These are phyloP conservation scores for Liparis tanakae DNA, from an alignment of 2,797 vertebrate genomes.

Conservation along the genomic window DNA sequence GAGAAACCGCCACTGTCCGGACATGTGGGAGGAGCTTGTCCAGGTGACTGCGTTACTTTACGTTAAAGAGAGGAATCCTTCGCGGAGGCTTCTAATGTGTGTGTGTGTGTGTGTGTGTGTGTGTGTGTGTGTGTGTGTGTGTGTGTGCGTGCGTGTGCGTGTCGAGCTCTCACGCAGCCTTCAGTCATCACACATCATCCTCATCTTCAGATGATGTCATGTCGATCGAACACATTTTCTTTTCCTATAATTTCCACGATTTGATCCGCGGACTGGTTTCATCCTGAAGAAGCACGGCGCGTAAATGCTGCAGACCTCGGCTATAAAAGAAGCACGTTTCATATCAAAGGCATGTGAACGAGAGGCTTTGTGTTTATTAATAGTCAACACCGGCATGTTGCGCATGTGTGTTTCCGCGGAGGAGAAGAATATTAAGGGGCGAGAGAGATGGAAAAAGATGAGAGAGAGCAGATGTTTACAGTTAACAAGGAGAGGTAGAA, in stretches of 20 bases:
- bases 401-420: constrained; percentile 19
- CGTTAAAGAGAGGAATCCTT: constrained; percentile 14
- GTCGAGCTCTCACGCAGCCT: constrained; percentile 8
- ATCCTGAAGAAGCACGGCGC: constrained; percentile 17
- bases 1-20: constrained; percentile 41
- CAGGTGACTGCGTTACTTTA: constrained; percentile 36
- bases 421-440: constrained; percentile 16
- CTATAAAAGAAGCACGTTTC: constrained; percentile 28
- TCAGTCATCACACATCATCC: constrained; percentile 45
- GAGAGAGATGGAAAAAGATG: constrained; percentile 15
- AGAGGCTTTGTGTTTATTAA: constrained; percentile 23
- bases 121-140: no score
- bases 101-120: no score
- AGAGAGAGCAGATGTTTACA: constrained; percentile 68
- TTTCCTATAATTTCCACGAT: constrained; percentile 30
- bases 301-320: neutral
- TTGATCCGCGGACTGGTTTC: constrained; percentile 37
- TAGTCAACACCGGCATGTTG: constrained; percentile 30
- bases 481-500: constrained; percentile 62
- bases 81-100: constrained; percentile 20
- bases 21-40: constrained; percentile 30
- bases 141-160: constrained; percentile 30
- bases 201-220: constrained; percentile 40
- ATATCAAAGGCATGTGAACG: constrained; percentile 38
- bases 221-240: constrained; percentile 23